Evolutionary conservation across 2,888 invertebrate genomes (phyloP), one percentile per base, ranked within the genome.

Genomic region (Lamellibrachia satsuma): DNA sequence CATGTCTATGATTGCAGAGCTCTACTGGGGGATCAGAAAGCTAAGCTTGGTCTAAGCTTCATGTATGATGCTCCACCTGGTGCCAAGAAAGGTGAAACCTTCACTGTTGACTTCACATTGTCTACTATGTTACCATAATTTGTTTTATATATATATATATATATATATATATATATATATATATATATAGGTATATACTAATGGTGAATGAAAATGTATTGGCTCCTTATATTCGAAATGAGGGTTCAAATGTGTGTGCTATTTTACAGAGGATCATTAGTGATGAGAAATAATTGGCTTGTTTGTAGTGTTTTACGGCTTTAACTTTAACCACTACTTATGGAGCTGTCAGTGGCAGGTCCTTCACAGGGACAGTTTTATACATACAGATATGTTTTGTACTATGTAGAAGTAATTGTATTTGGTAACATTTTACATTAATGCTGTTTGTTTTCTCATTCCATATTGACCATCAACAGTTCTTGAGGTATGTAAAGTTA

Each of bases 31-130:
- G 99, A 99, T 95, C 99, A 99, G 96, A 99, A 99, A 96, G 99
- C 99, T 94, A 99, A 99, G 96, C 97, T 99, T 93, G 99, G 99
- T 95, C 98, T 99, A 1, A 99, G 99, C 97, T 99, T 99, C 96
- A 99, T 99, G 99, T 99, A 99, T 96, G 99, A 99, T 96, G 99
- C 99, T 15, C 99, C 99, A 60, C 99, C 99, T 51, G 99, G 99
- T 91, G 98, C 98, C 0, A 98, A 98, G 57, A 75, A 75, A 75
- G 75, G 91, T 91, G 22, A 91, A n/a, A 2, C 11, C 8, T 11
- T 51, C 90, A 90, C 90, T 90, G 90, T 90, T 22, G 22, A 22
- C 90, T 90, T 90, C 22, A n/a, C 9, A 51, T 8, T 39, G 3
- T 90, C 8, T 90, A 90, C n/a, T 11, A 75, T 75, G 90, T 75